phyloP scores from a whole-genome alignment of 2,113 vertebrate species.

The Rhinogobius similis region DNA sequence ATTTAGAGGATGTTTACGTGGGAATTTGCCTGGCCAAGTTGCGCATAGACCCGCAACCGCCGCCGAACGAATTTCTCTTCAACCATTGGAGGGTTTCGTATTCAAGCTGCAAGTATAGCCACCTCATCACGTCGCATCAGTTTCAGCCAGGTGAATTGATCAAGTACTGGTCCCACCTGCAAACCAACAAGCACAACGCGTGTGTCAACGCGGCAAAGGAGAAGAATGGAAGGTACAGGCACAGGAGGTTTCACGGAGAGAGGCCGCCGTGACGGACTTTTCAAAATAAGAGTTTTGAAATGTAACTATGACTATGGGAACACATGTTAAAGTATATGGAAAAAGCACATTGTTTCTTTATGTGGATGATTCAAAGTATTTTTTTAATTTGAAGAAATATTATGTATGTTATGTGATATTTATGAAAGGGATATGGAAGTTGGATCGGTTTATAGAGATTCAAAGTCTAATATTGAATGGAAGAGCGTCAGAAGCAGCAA shows the following conservation, averaged over 20 bases:
- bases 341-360: constrained; percentile 77
- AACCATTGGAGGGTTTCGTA: constrained; percentile 97
- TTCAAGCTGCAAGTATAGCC: constrained; percentile 97
- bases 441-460: background rate
- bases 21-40: constrained; percentile 96
- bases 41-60: constrained; percentile 90
- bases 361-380: constrained; percentile 76
- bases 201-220: constrained; percentile 91
- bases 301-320: constrained; percentile 18
- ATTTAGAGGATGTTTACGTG: constrained; percentile 96
- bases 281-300: constrained; percentile 5
- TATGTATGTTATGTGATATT: constrained; percentile 69
- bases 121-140: constrained; percentile 97
- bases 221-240: constrained; percentile 87
- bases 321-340: constrained; percentile 61
- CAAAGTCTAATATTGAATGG: background rate
- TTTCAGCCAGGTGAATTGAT: constrained; percentile 93
- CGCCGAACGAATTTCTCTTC: constrained; percentile 96
- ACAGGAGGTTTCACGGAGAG: constrained; percentile 87
- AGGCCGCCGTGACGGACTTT: constrained; percentile 53
- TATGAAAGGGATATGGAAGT: constrained; percentile 31
- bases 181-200: constrained; percentile 98
- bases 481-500: background rate
- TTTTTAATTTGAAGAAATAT: constrained; percentile 72
- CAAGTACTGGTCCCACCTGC: constrained; percentile 97